Evolutionary conservation across 2,113 vertebrate species (phyloP).

Genomic region (Petaurus breviceps): DNA sequence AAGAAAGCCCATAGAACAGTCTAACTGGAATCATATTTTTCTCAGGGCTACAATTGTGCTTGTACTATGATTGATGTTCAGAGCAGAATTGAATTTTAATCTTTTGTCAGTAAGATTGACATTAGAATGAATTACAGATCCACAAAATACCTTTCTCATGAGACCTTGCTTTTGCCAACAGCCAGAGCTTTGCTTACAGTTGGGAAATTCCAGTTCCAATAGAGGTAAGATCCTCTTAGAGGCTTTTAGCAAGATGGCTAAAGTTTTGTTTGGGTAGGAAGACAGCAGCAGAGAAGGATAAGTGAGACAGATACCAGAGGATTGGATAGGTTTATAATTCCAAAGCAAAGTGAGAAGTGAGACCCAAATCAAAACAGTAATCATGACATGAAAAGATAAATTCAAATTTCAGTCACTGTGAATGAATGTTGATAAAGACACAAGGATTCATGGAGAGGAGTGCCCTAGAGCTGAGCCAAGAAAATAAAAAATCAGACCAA

Average conservation of each 20-base stretch:
- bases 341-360: not conserved
- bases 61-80: not conserved
- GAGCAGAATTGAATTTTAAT: not conserved
- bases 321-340: not conserved
- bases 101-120: not conserved
- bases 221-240: not conserved
- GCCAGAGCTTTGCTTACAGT: not conserved
- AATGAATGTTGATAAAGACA: not conserved
- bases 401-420: not conserved
- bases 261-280: not conserved
- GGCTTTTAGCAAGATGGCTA: not conserved
- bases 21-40: not conserved
- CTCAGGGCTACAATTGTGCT: not conserved
- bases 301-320: not conserved
- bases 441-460: not conserved
- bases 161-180: constrained; percentile 1
- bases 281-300: not conserved
- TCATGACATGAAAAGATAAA: not conserved
- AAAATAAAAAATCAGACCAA: not conserved
- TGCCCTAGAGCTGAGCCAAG: not conserved
- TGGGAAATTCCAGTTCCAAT: constrained; percentile 9
- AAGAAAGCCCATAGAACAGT: not conserved
- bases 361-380: not conserved
- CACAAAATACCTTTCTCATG: not conserved
- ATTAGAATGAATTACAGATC: not conserved